These are phyloP conservation scores for Drosophila recens DNA, from an alignment of 2,888 invertebrate genomes.

Conservation along the genomic window DNA sequence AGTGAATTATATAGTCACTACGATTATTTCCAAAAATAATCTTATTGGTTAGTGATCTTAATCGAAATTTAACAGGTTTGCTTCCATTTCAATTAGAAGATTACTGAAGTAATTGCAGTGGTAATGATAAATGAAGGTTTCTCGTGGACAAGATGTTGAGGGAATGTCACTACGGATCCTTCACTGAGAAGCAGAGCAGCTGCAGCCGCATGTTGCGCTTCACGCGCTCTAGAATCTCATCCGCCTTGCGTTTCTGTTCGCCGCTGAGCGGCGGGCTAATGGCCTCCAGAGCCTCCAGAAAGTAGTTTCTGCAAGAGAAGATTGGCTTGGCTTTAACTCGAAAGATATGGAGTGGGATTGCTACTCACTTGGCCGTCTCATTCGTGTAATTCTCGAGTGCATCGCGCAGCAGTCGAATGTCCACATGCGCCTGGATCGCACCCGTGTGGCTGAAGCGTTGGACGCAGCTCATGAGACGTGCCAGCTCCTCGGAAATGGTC, in stretches of 20 bases:
- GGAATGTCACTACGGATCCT: slow-evolving; percentile 79
- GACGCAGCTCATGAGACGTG: slow-evolving; percentile 93
- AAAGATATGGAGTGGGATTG: neutral
- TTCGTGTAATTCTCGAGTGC: slow-evolving; percentile 89
- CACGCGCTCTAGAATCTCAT: slow-evolving; percentile 88
- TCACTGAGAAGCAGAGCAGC: slow-evolving; percentile 87
- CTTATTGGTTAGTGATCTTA: no score
- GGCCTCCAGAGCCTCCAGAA: slow-evolving; percentile 92
- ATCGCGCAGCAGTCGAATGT: slow-evolving; percentile 89
- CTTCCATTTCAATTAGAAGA: neutral
- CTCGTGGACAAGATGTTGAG: neutral
- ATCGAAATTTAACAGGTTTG: no score
- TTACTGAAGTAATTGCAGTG: slow-evolving; percentile 14
- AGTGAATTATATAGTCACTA: no score
- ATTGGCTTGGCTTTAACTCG: neutral
- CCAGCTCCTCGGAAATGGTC: slow-evolving; percentile 96
- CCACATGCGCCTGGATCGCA: slow-evolving; percentile 92
- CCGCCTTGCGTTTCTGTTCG: slow-evolving; percentile 88
- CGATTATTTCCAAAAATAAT: no score
- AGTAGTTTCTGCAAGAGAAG: slow-evolving; percentile 88
- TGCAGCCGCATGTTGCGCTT: slow-evolving; percentile 90
- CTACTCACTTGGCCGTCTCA: slow-evolving; percentile 88
- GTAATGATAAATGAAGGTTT: neutral
- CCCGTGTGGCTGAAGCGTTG: slow-evolving; percentile 89
- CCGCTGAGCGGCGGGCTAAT: slow-evolving; percentile 89